Base-by-base conservation (phyloP, 2,797 vertebrate genomes). In the Lepilemur septentrionalis region DNA sequence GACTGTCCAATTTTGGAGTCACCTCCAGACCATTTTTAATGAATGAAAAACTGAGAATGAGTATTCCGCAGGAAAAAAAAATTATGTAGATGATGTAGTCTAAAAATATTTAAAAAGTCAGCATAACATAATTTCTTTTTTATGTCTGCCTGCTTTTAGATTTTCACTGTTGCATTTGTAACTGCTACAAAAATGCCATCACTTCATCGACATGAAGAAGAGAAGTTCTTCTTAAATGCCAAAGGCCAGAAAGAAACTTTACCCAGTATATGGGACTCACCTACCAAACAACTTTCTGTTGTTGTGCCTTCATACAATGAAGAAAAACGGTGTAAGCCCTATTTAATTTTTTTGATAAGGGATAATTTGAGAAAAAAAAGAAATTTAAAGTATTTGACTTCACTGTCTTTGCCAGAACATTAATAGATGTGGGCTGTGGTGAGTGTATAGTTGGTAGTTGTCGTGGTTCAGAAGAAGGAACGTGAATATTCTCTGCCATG, bases 301-400 rank as follows among this genome's bases (percentile, higher is more conserved):
- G 98, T 99, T 9, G 98, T 99, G 90, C 99, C 99, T 52, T 99
- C 99, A 2, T 99, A 99, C 98, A 99, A 99, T 13, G 99, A 99
- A 97, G 99, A 99, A 98, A 97, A 99, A 67, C 98, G 99, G 96
- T 99, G 99, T 99, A 99, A 99, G 99, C 99, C 88, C 96, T 92
- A 67, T 94, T 96, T 97, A 89, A 63, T 91, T 96, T 97, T 96
- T 72, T 93, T 82, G 73, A 81, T 91, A 93, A 78, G 25, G 94
- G 80, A 52, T 75, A 88, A 86, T 43, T 69, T 57, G 73, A 59
- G 67, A 52, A 81, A 61, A 67, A 80, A 88, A 67, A 46, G n/a
- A 83, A 52, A 4, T 30, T 38, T 41, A 8, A 70, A 55, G 65
- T 2, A 0, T 87, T 65, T 65, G 22, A 78, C 75, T 4, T 94